phyloP scores from a whole-genome alignment of 1,140 invertebrate species.

The Penaeus vannamei region DNA sequence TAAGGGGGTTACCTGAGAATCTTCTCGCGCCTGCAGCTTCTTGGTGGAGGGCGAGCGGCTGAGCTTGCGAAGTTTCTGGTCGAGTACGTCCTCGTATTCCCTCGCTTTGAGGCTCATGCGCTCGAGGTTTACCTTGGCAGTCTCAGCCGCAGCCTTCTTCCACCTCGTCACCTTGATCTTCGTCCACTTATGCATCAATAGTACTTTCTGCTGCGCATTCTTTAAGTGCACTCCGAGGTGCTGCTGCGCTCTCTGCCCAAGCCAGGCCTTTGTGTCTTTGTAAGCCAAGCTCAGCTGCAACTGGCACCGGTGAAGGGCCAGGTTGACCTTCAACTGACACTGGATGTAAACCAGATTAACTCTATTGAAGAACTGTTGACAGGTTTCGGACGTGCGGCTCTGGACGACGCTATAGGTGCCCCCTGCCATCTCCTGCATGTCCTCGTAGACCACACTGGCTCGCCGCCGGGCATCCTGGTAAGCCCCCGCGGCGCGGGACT shows the following conservation, averaged over 20 bases:
- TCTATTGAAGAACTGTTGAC: constrained; percentile 47
- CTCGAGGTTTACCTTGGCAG: constrained; percentile 43
- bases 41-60: constrained; percentile 32
- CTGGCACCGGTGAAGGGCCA: constrained; percentile 50
- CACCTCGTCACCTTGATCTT: constrained; percentile 43
- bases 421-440: constrained; percentile 48
- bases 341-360: constrained; percentile 47
- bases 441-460: constrained; percentile 46
- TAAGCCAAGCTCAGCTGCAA: constrained; percentile 32
- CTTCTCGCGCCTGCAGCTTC: not conserved
- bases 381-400: constrained; percentile 25
- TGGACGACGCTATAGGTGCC: constrained; percentile 47
- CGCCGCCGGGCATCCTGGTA: constrained; percentile 44
- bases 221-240: not conserved
- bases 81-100: constrained; percentile 49
- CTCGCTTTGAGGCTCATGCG: constrained; percentile 41
- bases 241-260: not conserved
- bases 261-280: constrained; percentile 8
- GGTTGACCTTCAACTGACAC: constrained; percentile 44
- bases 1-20: no score
- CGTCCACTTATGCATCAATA: constrained; percentile 40
- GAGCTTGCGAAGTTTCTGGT: constrained; percentile 40
- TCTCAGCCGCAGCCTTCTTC: constrained; percentile 42
- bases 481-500: constrained; percentile 22
- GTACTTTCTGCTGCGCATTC: constrained; percentile 10